phyloP scores from a whole-genome alignment of 1,140 invertebrate species.

The Nephila pilipes region DNA sequence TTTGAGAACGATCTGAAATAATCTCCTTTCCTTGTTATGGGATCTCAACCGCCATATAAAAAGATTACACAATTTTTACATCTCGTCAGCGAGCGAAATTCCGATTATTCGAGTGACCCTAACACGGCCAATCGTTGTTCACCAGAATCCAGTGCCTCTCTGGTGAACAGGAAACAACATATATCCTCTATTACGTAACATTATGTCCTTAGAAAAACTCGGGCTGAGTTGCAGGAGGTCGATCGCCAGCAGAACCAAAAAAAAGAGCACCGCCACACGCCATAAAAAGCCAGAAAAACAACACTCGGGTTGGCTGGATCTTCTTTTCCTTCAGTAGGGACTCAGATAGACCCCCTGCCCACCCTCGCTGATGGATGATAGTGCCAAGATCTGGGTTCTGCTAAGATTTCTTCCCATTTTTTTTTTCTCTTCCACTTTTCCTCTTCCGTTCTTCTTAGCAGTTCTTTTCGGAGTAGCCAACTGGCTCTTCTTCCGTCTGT shows the following conservation, averaged over 20 bases:
- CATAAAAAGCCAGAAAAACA: constrained; percentile 39
- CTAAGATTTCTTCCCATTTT: constrained; percentile 56
- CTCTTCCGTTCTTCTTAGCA: neutral
- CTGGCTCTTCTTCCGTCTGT: neutral
- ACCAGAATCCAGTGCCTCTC: neutral
- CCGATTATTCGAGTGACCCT: neutral
- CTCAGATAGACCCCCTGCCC: constrained; percentile 55
- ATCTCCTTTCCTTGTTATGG: too few species aligned
- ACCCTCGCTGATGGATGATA: constrained; percentile 56
- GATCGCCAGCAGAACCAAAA: neutral
- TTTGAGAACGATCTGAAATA: too few species aligned
- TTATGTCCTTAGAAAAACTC: constrained; percentile 48
- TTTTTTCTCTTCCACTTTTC: neutral
- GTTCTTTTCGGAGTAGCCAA: constrained; percentile 20
- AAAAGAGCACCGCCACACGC: neutral
- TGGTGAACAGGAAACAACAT: constrained; percentile 37
- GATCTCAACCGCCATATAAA: too few species aligned
- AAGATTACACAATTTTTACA: too few species aligned
- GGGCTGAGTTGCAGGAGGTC: neutral
- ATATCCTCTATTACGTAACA: constrained; percentile 52
- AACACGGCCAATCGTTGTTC: neutral
- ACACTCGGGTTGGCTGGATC: neutral
- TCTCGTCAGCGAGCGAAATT: too few species aligned
- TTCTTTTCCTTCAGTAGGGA: constrained; percentile 16
- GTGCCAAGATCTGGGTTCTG: constrained; percentile 63